Conservation (phyloP, 1,140 invertebrate genomes). For the Caenorhabditis inopinata region DNA sequence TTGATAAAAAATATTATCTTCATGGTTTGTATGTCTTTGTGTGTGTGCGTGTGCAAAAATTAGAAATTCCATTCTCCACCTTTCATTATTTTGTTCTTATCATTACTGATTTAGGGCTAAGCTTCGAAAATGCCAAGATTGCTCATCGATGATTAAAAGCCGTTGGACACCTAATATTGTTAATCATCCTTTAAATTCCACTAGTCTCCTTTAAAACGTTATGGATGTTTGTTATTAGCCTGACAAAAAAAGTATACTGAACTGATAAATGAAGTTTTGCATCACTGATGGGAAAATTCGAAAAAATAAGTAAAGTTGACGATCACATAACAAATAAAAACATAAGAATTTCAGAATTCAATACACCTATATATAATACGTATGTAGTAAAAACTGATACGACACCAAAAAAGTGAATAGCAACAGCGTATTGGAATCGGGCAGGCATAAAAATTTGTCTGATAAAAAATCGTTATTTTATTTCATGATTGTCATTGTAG, state of each 20-base stretch:
- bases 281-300: too few relatives aligned
- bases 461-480: slow-evolving; percentile 28
- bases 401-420: background rate
- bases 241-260: too few relatives aligned
- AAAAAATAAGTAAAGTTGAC: too few relatives aligned
- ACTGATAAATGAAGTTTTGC: too few relatives aligned
- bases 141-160: background rate
- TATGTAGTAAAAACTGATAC: background rate
- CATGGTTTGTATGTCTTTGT: background rate
- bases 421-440: background rate
- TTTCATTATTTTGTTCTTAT: slow-evolving; percentile 21
- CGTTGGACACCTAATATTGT: slow-evolving; percentile 21
- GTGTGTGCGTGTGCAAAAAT: slow-evolving; percentile 3
- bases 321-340: background rate
- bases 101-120: slow-evolving; percentile 14
- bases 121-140: background rate
- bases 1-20: slow-evolving; percentile 28
- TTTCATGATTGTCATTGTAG: slow-evolving; percentile 20
- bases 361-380: slow-evolving; percentile 2
- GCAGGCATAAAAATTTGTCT: slow-evolving; percentile 13
- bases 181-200: background rate
- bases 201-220: too few relatives aligned
- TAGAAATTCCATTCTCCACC: background rate
- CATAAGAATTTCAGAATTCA: background rate
- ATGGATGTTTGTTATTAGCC: too few relatives aligned